phyloP scores from a whole-genome alignment of 2,113 vertebrate species.

The Pongo pygmaeus region DNA sequence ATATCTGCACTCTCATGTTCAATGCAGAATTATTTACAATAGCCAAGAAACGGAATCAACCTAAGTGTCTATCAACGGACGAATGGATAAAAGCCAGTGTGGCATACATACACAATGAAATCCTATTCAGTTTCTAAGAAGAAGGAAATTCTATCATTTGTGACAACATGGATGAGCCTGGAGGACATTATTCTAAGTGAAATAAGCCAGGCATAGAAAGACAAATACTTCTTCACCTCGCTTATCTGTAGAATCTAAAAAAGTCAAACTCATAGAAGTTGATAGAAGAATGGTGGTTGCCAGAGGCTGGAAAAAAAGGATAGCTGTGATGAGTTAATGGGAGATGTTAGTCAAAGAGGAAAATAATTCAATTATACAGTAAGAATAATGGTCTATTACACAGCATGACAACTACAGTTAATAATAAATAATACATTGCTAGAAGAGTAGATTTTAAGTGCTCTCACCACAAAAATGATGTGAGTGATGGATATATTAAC shows the following conservation, averaged over 20 bases:
- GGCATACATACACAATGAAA: background rate
- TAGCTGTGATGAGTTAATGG: background rate
- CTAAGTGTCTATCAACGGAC: background rate
- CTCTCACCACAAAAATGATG: background rate
- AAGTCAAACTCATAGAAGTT: background rate
- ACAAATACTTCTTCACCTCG: background rate
- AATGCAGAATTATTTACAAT: background rate
- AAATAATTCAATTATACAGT: background rate
- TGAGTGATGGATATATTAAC: background rate
- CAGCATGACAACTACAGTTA: background rate
- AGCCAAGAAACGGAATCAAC: background rate
- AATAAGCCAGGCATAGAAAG: background rate
- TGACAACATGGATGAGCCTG: background rate
- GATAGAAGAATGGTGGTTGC: too few relatives aligned
- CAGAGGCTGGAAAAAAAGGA: background rate
- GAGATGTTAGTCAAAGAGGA: background rate
- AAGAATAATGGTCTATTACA: background rate
- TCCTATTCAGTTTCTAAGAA: background rate
- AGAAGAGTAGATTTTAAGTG: background rate
- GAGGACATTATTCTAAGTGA: background rate
- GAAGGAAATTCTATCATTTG: background rate
- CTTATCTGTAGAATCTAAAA: background rate
- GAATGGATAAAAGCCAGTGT: background rate
- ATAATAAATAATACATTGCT: background rate
- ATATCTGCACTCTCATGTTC: background rate